Evolutionary conservation across 37 sponge, comb jelly and placozoan genomes (phyloP), one percentile per base, ranked within the genome.

Genomic region (Chondrosia reniformis): DNA sequence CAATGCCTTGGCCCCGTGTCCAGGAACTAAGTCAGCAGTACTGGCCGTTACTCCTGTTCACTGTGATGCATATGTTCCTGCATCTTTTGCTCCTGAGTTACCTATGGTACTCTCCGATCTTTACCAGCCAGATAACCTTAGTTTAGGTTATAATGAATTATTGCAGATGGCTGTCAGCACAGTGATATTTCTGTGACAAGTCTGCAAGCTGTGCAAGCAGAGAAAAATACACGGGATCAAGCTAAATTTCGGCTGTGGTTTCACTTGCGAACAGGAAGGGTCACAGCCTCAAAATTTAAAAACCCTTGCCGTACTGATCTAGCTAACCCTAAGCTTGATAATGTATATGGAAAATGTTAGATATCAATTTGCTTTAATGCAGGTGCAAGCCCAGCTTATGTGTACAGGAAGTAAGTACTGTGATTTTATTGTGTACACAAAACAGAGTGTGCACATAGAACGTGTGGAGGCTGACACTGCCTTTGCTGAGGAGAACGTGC

Each of bases 271-370:
- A 54, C 84, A 24, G 91, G 91, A 4, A 79, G 86, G 36, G 46
- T 90, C 24, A 90, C 87, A 46, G 84, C 84, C 28, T 91, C 87
- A 24, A 81, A 82, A 38, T 78, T 85, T n/a, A 84, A 84, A 79
- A 0, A 33, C 28, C 85, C 42, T 28, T 80, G 79, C 45, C 33
- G 45, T 22, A 85, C 77, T 10, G 77, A 79, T 37, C 74, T 76
- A 7, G 28, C 8, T 12, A 43, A 63, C 22, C 87, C 87, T 64
- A n/a, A n/a, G n/a, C n/a, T n/a, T n/a, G n/a, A n/a, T n/a, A n/a
- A n/a, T n/a, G n/a, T n/a, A n/a, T n/a, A n/a, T n/a, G n/a, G n/a
- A n/a, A n/a, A n/a, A n/a, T n/a, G n/a, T n/a, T n/a, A n/a, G n/a
- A n/a, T n/a, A n/a, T n/a, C n/a, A n/a, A n/a, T n/a, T 13, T 74